Evolutionary conservation across 2,797 vertebrate genomes (phyloP).

Genomic region (Cottoperca gobio): DNA sequence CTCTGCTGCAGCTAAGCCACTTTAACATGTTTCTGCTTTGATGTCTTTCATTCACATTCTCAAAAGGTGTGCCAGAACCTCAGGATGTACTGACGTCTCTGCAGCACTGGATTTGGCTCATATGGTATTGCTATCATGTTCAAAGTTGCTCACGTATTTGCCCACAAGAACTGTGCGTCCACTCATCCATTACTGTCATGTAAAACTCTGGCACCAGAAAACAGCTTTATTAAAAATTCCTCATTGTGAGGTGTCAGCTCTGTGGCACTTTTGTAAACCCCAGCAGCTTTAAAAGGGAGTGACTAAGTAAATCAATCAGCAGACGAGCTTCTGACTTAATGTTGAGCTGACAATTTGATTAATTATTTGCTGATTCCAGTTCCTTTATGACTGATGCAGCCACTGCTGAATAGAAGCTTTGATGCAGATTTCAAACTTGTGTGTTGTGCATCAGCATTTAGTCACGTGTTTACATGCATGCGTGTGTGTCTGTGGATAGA

Average conservation of each 20-base stretch:
- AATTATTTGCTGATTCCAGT: slow-evolving; percentile 39
- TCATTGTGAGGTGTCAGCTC: background rate
- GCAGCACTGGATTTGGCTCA: too few relatives aligned
- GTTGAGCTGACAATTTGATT: slow-evolving; percentile 34
- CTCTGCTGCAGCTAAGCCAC: background rate
- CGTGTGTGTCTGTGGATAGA: background rate
- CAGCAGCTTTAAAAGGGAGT: slow-evolving; percentile 5
- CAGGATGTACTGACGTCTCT: background rate
- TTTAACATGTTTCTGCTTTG: background rate
- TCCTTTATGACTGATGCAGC: background rate
- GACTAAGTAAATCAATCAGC: slow-evolving; percentile 14
- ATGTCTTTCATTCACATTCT: background rate
- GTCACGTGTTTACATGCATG: background rate
- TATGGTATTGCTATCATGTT: background rate
- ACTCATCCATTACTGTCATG: slow-evolving; percentile 7
- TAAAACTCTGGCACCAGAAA: background rate
- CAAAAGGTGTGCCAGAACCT: background rate
- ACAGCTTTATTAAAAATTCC: slow-evolving; percentile 8
- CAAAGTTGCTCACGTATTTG: background rate
- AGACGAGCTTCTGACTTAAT: slow-evolving; percentile 7
- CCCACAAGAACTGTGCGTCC: background rate
- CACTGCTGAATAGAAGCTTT: background rate
- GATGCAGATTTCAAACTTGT: slow-evolving; percentile 8
- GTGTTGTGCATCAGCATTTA: slow-evolving; percentile 18
- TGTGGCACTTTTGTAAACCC: background rate